phyloP scores from a whole-genome alignment of 2,888 invertebrate genomes.

The Fragum whitleyi region DNA sequence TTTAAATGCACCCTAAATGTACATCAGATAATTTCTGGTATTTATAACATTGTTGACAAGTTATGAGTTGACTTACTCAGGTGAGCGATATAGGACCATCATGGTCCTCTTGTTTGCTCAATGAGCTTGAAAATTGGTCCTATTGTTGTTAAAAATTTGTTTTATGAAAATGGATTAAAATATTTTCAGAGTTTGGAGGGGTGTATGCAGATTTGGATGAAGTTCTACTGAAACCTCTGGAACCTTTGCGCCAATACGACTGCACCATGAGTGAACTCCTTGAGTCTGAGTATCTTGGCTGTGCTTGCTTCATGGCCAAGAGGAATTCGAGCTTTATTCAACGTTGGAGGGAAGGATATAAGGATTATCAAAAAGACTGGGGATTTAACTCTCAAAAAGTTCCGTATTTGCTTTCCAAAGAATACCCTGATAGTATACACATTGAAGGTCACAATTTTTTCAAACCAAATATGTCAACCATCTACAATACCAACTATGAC shows the following conservation, averaged over 20 bases:
- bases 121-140: too few species aligned
- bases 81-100: too few species aligned
- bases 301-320: constrained; percentile 22
- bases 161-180: background rate
- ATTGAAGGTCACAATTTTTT: constrained; percentile 17
- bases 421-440: background rate
- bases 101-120: too few species aligned
- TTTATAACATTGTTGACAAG: too few species aligned
- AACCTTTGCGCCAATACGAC: constrained; percentile 13
- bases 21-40: too few species aligned
- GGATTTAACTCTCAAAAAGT: constrained; percentile 19
- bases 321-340: constrained; percentile 6
- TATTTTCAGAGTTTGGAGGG: constrained; percentile 16
- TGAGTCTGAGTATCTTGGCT: background rate
- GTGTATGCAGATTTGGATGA: constrained; percentile 20
- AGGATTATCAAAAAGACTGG: background rate
- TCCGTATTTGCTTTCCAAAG: constrained; percentile 1
- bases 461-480: constrained; percentile 14
- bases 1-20: too few species aligned
- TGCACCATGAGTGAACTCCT: constrained; percentile 24
- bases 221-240: constrained; percentile 4
- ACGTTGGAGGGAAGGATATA: constrained; percentile 2
- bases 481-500: constrained; percentile 2
- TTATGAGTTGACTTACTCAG: too few species aligned
- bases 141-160: too few species aligned